A percentile compares a stretch with the other conserved stretches of the same genome.
phyloP scores from a whole-genome alignment of 1,140 invertebrate genomes.

The Cyclina sinensis region DNA sequence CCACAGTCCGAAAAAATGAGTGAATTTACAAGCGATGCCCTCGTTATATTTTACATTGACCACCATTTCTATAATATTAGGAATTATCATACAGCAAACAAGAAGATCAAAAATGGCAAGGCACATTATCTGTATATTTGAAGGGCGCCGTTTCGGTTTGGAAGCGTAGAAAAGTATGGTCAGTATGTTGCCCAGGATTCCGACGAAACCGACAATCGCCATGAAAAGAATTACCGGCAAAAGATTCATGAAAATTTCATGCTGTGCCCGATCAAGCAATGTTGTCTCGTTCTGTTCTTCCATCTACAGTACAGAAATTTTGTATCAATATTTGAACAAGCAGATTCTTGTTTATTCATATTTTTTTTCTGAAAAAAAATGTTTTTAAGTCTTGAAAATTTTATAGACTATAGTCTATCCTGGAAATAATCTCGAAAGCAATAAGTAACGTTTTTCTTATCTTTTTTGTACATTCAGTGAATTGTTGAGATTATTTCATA shows the following conservation, averaged over 20 bases:
- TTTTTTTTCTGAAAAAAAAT: too few species aligned
- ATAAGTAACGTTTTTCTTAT: too few species aligned
- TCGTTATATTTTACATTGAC: not conserved
- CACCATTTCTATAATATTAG: constrained; percentile 24
- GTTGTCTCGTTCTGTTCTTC: not conserved
- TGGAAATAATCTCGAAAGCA: too few species aligned
- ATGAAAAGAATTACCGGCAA: constrained; percentile 7
- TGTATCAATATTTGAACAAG: too few species aligned
- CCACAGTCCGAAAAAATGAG: constrained; percentile 26
- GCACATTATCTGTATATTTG: not conserved
- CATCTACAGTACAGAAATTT: too few species aligned
- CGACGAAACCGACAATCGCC: not conserved
- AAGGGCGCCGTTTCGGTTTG: not conserved
- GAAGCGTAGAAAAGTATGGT: not conserved
- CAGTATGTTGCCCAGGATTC: constrained; percentile 20
- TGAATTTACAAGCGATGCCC: not conserved
- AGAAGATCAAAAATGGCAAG: not conserved
- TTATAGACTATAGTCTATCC: too few species aligned
- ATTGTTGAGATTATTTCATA: too few species aligned
- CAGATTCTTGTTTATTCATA: too few species aligned
- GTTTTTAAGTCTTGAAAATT: too few species aligned
- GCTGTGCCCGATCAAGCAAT: not conserved
- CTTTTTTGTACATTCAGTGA: too few species aligned
- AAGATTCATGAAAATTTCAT: not conserved
- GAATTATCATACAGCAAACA: constrained; percentile 2